A percentile compares a stretch with the other conserved stretches of the same genome.
These are phyloP conservation scores for Volucella zonaria DNA, from an alignment of 2,888 invertebrate species.

Conservation along the genomic window DNA sequence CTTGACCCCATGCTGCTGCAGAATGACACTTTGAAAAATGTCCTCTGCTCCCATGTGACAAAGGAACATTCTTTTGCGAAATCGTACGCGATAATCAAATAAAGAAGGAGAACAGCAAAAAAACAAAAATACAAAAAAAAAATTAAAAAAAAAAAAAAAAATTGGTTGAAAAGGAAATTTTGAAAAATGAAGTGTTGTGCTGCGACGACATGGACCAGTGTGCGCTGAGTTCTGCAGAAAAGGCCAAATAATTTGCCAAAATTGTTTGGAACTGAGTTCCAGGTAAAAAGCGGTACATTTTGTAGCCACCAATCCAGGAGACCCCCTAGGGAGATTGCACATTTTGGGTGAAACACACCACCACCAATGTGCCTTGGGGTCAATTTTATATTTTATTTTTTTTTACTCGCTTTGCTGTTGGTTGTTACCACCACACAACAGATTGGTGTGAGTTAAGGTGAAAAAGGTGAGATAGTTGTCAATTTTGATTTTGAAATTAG, in stretches of 20 bases:
- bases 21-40: constrained; percentile 70
- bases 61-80: constrained; percentile 66
- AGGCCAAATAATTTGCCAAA: constrained; percentile 71
- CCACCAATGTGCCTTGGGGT: constrained; percentile 59
- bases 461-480: constrained; percentile 56
- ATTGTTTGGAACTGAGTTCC: constrained; percentile 64
- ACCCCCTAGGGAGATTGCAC: constrained; percentile 70
- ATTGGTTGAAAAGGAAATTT: constrained; percentile 41
- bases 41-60: constrained; percentile 69
- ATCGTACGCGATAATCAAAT: constrained; percentile 64
- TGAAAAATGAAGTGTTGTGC: constrained; percentile 68
- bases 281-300: constrained; percentile 62
- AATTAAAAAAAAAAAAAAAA: not conserved
- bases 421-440: constrained; percentile 49
- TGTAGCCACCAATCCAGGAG: constrained; percentile 38
- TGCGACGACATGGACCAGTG: constrained; percentile 57
- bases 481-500: constrained; percentile 57
- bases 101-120: constrained; percentile 14
- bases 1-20: constrained; percentile 68
- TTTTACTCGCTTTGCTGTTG: constrained; percentile 9
- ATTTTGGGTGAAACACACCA: constrained; percentile 58
- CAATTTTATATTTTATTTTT: constrained; percentile 54
- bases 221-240: constrained; percentile 50
- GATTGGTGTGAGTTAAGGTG: constrained; percentile 60
- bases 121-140: not conserved